Conservation (phyloP, 2,113 vertebrate genomes). For the Heloderma charlesbogerti region DNA sequence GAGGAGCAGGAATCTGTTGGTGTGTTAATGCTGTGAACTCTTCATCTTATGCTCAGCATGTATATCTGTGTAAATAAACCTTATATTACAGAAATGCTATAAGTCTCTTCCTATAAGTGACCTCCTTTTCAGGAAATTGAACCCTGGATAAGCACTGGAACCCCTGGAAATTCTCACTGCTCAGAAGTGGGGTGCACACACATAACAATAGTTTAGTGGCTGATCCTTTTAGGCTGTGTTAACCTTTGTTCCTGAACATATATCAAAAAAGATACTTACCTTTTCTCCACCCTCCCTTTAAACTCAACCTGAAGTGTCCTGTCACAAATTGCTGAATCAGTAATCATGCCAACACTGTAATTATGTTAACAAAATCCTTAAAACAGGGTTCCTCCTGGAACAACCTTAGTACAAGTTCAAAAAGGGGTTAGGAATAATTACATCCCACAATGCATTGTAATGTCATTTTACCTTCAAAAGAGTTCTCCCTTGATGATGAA, state of each 20-base stretch:
- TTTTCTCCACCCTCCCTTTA: background rate
- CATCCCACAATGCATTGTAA: background rate
- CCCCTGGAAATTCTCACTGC: too few relatives aligned
- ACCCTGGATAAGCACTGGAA: too few relatives aligned
- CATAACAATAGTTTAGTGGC: background rate
- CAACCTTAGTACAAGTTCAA: background rate
- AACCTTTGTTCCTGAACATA: background rate
- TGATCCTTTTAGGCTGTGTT: background rate
- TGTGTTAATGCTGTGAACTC: too few relatives aligned
- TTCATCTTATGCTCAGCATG: too few relatives aligned
- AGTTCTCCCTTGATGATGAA: background rate
- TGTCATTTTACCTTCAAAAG: background rate
- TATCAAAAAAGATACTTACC: background rate
- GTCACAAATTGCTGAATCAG: background rate
- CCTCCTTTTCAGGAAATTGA: too few relatives aligned
- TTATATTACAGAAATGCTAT: too few relatives aligned
- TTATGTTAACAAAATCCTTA: background rate
- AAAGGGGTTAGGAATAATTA: background rate
- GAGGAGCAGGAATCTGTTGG: too few relatives aligned
- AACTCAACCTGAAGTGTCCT: background rate
- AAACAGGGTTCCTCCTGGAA: conserved; percentile 1
- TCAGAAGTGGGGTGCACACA: too few relatives aligned
- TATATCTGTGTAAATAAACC: too few relatives aligned
- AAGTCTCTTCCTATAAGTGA: too few relatives aligned
- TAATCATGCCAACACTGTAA: background rate